phyloP scores from a whole-genome alignment of 2,888 invertebrate species.

The Tenthredo amoena region DNA sequence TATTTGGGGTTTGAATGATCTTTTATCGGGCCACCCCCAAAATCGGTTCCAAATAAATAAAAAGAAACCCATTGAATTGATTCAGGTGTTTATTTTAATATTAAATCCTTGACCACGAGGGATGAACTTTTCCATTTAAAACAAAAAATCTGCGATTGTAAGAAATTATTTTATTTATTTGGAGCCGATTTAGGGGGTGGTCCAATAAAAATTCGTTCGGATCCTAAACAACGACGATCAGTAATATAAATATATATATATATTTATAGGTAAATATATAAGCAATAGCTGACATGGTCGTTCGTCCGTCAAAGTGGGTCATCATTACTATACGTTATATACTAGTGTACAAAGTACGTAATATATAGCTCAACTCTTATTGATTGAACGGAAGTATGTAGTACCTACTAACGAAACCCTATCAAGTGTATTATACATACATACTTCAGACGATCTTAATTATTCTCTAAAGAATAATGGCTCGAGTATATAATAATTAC shows the following conservation, averaged over 20 bases:
- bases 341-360: not conserved
- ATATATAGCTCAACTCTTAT: conserved; percentile 4
- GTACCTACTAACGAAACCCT: not conserved
- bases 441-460: not conserved
- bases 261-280: not conserved
- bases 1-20: too few species aligned
- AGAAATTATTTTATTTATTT: too few species aligned
- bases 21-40: too few species aligned
- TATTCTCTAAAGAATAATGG: not conserved
- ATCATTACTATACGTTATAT: not conserved
- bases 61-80: too few species aligned
- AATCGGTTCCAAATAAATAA: too few species aligned
- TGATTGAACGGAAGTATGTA: not conserved
- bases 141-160: too few species aligned
- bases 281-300: not conserved
- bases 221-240: not conserved
- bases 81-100: too few species aligned
- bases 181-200: too few species aligned
- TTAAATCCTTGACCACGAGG: too few species aligned
- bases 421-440: conserved; percentile 1
- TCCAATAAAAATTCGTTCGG: too few species aligned
- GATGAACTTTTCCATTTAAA: too few species aligned
- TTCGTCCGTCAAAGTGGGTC: not conserved
- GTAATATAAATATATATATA: conserved; percentile 4
- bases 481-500: not conserved